phyloP scores from a whole-genome alignment of 2,113 vertebrate species.

The Prunella fulvescens region DNA sequence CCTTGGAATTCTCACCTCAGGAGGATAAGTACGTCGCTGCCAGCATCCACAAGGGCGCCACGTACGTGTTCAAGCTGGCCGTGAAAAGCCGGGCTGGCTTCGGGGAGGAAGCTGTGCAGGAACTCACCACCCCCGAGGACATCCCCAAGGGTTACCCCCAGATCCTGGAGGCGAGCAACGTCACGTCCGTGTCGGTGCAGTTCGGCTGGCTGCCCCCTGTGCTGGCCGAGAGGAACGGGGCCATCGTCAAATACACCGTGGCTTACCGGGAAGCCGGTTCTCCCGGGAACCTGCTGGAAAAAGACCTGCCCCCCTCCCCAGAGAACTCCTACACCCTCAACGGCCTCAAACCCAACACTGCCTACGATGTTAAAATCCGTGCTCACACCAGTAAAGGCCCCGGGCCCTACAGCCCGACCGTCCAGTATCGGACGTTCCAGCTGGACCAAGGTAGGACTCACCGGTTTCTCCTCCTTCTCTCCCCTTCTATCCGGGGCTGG shows the following conservation, averaged over 20 bases:
- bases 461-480: conserved; percentile 72
- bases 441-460: conserved; percentile 94
- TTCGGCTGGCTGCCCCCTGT: conserved; percentile 93
- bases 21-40: conserved; percentile 80
- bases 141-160: conserved; percentile 89
- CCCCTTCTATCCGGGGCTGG: conserved; percentile 64
- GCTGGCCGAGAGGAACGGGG: conserved; percentile 89
- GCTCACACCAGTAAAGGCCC: conserved; percentile 98
- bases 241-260: conserved; percentile 92
- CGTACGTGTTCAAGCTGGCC: conserved; percentile 90
- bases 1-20: conserved; percentile 83
- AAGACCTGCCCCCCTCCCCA: conserved; percentile 79
- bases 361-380: conserved; percentile 95
- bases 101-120: conserved; percentile 85
- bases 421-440: conserved; percentile 96
- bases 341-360: conserved; percentile 92
- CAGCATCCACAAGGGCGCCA: conserved; percentile 88
- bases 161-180: conserved; percentile 83
- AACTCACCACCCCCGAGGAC: conserved; percentile 86
- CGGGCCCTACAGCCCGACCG: conserved; percentile 94
- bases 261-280: conserved; percentile 85
- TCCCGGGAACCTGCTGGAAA: conserved; percentile 76
- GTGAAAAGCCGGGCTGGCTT: conserved; percentile 90
- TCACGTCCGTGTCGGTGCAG: conserved; percentile 87
- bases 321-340: conserved; percentile 86